Evolutionary conservation across 1,140 invertebrate genomes (phyloP).

Genomic region (Catajapyx aquilonaris): DNA sequence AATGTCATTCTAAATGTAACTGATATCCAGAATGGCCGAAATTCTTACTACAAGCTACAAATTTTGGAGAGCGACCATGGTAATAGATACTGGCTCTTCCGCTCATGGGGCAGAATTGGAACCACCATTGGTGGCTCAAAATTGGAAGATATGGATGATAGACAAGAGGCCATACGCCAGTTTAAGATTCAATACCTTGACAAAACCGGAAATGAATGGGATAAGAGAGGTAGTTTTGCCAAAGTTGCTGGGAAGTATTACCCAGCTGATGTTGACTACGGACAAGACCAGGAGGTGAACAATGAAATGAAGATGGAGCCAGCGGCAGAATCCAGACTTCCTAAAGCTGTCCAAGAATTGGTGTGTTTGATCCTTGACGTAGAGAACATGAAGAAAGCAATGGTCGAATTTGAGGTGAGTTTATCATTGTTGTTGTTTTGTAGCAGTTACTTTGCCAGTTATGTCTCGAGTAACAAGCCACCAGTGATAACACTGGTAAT

Average conservation of each 20-base stretch:
- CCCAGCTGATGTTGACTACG: constrained; percentile 80
- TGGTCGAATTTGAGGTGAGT: no score
- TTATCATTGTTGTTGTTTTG: no score
- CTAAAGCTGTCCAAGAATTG: constrained; percentile 1
- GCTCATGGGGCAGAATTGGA: constrained; percentile 88
- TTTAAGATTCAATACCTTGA: constrained; percentile 57
- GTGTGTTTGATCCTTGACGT: not conserved
- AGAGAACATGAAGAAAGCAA: no score
- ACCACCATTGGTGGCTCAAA: constrained; percentile 74
- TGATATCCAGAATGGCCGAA: constrained; percentile 66
- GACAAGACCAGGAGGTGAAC: no score
- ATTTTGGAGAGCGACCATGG: constrained; percentile 52
- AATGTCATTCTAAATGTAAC: constrained; percentile 60
- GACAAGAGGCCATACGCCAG: constrained; percentile 33
- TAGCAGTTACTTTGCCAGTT: no score
- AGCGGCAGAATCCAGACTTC: no score
- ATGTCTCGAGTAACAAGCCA: no score
- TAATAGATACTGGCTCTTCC: constrained; percentile 59
- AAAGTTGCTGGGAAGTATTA: constrained; percentile 68
- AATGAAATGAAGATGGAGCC: no score
- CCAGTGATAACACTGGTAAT: no score
- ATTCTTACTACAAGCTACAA: constrained; percentile 92
- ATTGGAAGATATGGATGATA: constrained; percentile 30
- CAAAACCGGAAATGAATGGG: constrained; percentile 69
- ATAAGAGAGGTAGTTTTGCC: constrained; percentile 38